These are phyloP conservation scores for Sinocyclocheilus anophthalmus DNA, from an alignment of 2,113 vertebrate species.

Conservation along the genomic window DNA sequence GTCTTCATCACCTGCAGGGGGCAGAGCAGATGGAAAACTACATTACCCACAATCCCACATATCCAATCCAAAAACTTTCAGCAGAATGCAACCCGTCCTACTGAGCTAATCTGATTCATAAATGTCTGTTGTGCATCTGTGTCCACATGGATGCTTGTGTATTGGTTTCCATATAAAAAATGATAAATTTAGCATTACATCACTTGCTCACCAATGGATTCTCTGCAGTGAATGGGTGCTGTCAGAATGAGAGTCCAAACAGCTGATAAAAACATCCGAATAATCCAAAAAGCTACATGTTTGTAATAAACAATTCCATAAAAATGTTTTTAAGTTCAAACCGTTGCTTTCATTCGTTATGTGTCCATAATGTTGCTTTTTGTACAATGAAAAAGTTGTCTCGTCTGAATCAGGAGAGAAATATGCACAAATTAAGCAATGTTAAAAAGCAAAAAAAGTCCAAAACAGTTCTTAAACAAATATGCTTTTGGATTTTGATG, in stretches of 20 bases:
- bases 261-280: not conserved
- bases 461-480: not conserved
- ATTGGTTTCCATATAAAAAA: not conserved
- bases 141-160: not conserved
- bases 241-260: not conserved
- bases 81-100: not conserved
- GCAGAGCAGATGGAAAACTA: not conserved
- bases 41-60: conserved; percentile 15
- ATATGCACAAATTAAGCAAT: not conserved
- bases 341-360: not conserved
- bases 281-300: not conserved
- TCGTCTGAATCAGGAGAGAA: not conserved
- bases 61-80: not conserved
- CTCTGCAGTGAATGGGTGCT: not conserved
- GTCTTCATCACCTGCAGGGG: conserved; percentile 96
- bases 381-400: not conserved
- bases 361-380: not conserved
- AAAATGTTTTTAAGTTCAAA: not conserved
- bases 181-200: not conserved
- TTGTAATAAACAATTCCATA: not conserved
- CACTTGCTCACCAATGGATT: too few relatives aligned
- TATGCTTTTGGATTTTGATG: not conserved
- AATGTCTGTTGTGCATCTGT: not conserved
- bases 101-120: not conserved
- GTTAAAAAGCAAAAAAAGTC: too few relatives aligned